Percentiles rank a stretch among this genome's conserved stretches.
phyloP scores from a whole-genome alignment of 2,797 vertebrate species.

The Eulemur coronatus region DNA sequence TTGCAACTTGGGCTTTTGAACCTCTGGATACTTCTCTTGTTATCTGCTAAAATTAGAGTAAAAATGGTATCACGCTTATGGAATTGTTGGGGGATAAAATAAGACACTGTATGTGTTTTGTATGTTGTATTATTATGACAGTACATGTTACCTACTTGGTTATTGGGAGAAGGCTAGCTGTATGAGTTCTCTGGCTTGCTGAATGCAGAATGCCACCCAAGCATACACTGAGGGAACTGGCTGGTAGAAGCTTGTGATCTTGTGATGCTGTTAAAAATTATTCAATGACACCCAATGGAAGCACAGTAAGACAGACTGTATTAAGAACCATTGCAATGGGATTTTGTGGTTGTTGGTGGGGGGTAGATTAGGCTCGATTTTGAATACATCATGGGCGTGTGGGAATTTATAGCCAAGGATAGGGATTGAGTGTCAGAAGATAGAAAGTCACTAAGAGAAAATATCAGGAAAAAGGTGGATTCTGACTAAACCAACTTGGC shows the following conservation, averaged over 20 bases:
- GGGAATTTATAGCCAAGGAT: background rate
- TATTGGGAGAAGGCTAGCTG: background rate
- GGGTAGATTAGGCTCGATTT: background rate
- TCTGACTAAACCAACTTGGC: background rate
- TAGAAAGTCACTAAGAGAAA: background rate
- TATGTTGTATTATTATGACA: background rate
- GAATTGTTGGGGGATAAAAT: background rate
- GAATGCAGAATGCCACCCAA: background rate
- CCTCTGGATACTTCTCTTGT: background rate
- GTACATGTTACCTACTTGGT: background rate
- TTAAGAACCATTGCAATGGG: background rate
- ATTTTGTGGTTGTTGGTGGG: background rate
- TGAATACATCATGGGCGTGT: background rate
- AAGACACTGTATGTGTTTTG: background rate
- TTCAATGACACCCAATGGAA: rapidly evolving
- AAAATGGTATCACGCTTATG: background rate
- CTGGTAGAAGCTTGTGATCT: background rate
- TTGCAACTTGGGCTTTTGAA: background rate
- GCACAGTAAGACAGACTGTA: background rate
- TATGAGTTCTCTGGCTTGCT: background rate
- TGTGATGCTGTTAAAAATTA: background rate
- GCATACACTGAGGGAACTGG: background rate
- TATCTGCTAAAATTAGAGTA: background rate
- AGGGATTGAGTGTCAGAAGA: no score
- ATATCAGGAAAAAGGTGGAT: background rate